These are phyloP conservation scores for Lysandra bellargus DNA, from an alignment of 2,888 invertebrate genomes.

Conservation along the genomic window DNA sequence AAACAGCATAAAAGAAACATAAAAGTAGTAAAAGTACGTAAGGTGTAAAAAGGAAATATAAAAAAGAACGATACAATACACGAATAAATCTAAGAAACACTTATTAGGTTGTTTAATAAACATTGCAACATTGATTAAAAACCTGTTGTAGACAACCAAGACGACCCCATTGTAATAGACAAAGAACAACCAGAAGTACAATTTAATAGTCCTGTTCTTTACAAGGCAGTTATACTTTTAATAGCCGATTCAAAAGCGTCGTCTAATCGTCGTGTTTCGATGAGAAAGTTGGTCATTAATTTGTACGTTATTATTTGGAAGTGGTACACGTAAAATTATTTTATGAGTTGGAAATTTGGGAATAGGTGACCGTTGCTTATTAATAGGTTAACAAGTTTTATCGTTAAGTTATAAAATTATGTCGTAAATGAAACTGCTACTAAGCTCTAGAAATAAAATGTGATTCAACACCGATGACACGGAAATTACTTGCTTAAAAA, in stretches of 20 bases:
- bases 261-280: constrained; percentile 54
- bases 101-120: constrained; percentile 79
- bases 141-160: constrained; percentile 17
- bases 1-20: constrained; percentile 41
- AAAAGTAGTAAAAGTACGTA: constrained; percentile 40
- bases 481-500: no score
- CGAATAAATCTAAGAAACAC: constrained; percentile 52
- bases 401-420: constrained; percentile 1
- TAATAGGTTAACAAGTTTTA: constrained; percentile 42
- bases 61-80: constrained; percentile 40
- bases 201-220: constrained; percentile 68
- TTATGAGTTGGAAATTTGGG: constrained; percentile 25
- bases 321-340: constrained; percentile 17
- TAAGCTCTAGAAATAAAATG: not conserved
- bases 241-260: constrained; percentile 62
- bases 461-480: no score
- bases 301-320: constrained; percentile 47
- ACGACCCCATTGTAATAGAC: constrained; percentile 52
- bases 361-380: constrained; percentile 8
- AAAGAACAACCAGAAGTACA: constrained; percentile 64
- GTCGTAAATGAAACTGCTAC: not conserved
- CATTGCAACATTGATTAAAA: constrained; percentile 76
- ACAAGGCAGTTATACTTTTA: constrained; percentile 67
- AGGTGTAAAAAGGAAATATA: constrained; percentile 42
- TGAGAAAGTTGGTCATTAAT: constrained; percentile 66